Percentiles rank a stretch among this genome's conserved stretches.
Evolutionary conservation across 2,888 invertebrate species (phyloP).

Genomic region (Mesorhabditis spiculigera): DNA sequence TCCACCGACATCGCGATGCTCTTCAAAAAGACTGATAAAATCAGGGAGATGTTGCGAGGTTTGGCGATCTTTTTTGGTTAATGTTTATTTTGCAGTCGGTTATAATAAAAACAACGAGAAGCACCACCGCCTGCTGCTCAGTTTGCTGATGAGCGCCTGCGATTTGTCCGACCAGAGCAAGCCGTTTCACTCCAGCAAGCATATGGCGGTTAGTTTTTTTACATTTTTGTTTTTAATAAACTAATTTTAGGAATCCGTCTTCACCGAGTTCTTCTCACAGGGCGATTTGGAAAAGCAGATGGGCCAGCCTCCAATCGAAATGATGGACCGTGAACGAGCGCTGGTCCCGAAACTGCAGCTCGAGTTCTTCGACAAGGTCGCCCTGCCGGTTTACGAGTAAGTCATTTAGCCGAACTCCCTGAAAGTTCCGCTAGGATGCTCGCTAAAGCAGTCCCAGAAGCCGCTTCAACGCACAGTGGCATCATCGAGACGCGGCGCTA

Average conservation of each 20-base stretch:
- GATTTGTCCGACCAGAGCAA: conserved; percentile 84
- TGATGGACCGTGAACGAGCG: conserved; percentile 80
- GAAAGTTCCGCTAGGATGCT: conserved; percentile 16
- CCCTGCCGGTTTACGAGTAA: conserved; percentile 65
- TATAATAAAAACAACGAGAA: conserved; percentile 65
- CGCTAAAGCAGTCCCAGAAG: conserved; percentile 47
- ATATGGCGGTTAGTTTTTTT: conserved; percentile 60
- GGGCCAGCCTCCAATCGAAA: conserved; percentile 72
- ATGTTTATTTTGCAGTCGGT: not conserved
- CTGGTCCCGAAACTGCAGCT: conserved; percentile 79
- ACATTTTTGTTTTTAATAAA: too few relatives aligned
- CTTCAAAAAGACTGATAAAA: conserved; percentile 66
- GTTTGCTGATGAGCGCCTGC: conserved; percentile 78
- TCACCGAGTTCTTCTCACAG: conserved; percentile 81
- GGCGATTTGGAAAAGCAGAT: conserved; percentile 79
- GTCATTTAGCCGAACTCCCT: conserved; percentile 18
- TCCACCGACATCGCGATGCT: conserved; percentile 80
- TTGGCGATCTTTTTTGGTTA: conserved; percentile 28
- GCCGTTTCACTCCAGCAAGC: conserved; percentile 65
- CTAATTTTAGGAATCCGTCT: conserved; percentile 74
- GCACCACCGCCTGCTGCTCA: conserved; percentile 69
- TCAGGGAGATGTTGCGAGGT: conserved; percentile 60
- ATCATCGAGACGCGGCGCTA: conserved; percentile 45
- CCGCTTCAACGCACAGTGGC: conserved; percentile 43
- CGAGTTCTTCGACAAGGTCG: conserved; percentile 69